Conservation (phyloP, 2,797 vertebrate species). For the Monodelphis domestica region DNA sequence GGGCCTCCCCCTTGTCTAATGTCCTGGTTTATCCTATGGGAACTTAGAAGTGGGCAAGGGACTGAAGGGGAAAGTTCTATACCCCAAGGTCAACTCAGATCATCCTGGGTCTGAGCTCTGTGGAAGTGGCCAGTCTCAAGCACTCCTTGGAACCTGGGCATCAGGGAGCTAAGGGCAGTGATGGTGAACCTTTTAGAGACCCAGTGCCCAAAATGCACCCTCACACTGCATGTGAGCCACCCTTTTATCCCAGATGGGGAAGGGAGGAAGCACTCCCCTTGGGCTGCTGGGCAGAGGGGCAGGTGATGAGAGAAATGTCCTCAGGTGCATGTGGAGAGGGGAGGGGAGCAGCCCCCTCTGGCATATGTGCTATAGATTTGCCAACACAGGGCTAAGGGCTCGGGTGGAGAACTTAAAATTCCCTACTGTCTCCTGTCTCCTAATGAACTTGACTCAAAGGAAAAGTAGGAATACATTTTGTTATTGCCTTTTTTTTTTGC, state of each 20-base stretch:
- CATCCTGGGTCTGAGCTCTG: background rate
- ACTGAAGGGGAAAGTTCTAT: background rate
- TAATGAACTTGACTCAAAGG: background rate
- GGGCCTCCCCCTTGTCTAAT: accelerated
- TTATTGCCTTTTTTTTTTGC: background rate
- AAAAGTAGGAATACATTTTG: background rate
- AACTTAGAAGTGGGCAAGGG: no score
- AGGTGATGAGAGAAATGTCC: no score
- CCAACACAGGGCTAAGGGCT: background rate
- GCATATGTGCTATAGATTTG: no score
- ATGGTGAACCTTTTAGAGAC: no score
- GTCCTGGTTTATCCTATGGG: background rate
- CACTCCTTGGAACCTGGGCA: background rate
- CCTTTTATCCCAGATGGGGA: no score
- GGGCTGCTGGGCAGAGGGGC: no score
- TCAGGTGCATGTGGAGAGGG: no score
- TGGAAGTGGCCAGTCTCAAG: background rate
- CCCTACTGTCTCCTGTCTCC: background rate
- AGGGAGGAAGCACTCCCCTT: no score
- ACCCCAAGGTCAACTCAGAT: background rate
- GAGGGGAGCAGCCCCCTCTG: no score
- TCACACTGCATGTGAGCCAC: no score
- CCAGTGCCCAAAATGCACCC: no score
- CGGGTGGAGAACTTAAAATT: background rate
- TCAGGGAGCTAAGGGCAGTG: no score